A percentile compares a stretch with the other conserved stretches of the same genome.
Evolutionary conservation across 2,797 vertebrate species (phyloP).

Genomic region (Gallinago solitaria): DNA sequence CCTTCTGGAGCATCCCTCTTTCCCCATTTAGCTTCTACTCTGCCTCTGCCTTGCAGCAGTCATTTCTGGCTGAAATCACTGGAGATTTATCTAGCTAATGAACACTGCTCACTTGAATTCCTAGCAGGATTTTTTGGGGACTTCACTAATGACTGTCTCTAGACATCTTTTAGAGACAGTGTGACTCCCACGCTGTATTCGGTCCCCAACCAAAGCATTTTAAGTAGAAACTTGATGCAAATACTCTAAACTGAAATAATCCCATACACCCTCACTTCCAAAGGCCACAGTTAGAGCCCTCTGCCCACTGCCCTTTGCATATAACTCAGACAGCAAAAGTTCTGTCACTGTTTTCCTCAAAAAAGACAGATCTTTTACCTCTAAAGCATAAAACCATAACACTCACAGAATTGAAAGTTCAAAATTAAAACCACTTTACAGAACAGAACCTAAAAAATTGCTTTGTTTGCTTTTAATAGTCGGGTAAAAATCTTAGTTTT

Average conservation of each 20-base stretch:
- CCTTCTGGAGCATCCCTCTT: background rate
- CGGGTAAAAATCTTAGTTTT: background rate
- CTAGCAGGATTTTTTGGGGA: background rate
- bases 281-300: background rate
- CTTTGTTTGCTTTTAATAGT: background rate
- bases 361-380: background rate
- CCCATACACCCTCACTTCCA: background rate
- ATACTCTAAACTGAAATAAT: background rate
- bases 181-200: background rate
- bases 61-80: background rate
- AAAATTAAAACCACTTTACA: background rate
- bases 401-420: background rate
- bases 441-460: background rate
- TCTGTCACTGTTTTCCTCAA: background rate
- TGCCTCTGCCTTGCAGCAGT: background rate
- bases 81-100: background rate
- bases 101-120: background rate
- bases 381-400: background rate
- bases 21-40: background rate
- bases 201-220: background rate
- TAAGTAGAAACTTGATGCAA: background rate
- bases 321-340: background rate
- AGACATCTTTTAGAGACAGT: background rate
- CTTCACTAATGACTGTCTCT: background rate
- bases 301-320: background rate